phyloP scores from a whole-genome alignment of 2,113 vertebrate genomes.

The Junco hyemalis region DNA sequence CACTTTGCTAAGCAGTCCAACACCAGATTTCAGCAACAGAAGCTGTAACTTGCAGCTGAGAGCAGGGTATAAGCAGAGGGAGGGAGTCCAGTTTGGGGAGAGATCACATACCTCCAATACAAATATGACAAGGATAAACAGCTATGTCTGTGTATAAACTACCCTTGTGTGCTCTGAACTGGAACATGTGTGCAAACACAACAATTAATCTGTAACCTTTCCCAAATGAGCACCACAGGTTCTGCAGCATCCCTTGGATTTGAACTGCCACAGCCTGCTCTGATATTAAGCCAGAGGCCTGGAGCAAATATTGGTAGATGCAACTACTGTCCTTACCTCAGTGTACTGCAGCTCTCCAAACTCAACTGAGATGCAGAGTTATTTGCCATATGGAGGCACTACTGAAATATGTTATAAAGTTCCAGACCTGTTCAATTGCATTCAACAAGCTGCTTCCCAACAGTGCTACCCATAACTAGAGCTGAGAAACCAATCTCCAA shows the following conservation, averaged over 20 bases:
- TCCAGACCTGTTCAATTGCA: background rate
- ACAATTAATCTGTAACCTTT: background rate
- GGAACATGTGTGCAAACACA: fast-evolving
- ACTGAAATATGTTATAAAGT: background rate
- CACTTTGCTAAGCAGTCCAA: background rate
- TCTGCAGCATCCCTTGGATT: background rate
- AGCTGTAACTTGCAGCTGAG: background rate
- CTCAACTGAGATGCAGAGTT: background rate
- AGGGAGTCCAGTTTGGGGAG: background rate
- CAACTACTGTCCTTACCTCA: background rate
- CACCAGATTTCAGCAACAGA: background rate
- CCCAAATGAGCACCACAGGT: background rate
- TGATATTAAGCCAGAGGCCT: background rate
- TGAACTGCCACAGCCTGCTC: background rate
- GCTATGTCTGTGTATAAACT: background rate
- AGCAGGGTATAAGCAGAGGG: background rate
- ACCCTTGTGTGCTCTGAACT: background rate
- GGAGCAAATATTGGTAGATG: fast-evolving
- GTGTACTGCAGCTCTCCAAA: background rate
- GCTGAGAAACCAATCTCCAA: background rate
- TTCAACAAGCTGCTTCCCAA: background rate
- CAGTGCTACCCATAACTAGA: too few species aligned
- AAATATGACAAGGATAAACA: background rate
- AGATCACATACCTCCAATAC: background rate
- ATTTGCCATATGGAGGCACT: background rate